phyloP scores from a whole-genome alignment of 2,797 vertebrate species.

The Gymnoscopelus braueri region DNA sequence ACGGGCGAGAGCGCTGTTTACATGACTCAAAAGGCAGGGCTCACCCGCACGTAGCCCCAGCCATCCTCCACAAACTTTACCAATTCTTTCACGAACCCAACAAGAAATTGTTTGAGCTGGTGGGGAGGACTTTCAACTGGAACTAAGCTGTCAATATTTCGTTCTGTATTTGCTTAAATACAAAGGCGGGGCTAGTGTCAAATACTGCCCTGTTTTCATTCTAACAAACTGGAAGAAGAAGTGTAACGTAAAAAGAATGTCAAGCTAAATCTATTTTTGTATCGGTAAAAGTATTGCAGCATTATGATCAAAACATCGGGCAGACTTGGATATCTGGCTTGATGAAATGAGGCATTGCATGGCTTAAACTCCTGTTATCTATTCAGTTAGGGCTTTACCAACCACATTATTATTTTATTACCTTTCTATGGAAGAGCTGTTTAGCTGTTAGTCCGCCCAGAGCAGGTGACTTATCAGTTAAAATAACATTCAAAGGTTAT shows the following conservation, averaged over 20 bases:
- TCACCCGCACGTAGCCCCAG: slow-evolving; percentile 87
- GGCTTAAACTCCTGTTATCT: slow-evolving; percentile 21
- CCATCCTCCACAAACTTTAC: slow-evolving; percentile 88
- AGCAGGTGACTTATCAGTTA: slow-evolving; percentile 20
- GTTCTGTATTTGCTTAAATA: slow-evolving; percentile 6
- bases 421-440: slow-evolving; percentile 24
- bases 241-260: slow-evolving; percentile 72
- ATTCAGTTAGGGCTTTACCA: slow-evolving; percentile 5
- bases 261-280: slow-evolving; percentile 94
- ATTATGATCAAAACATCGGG: slow-evolving; percentile 47
- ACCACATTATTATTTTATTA: slow-evolving; percentile 24
- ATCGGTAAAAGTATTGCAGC: slow-evolving; percentile 66
- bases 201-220: slow-evolving; percentile 47
- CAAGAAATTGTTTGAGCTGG: slow-evolving; percentile 92
- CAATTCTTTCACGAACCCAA: slow-evolving; percentile 94
- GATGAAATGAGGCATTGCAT: slow-evolving; percentile 25
- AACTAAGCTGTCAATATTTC: slow-evolving; percentile 69
- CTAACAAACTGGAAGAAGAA: slow-evolving; percentile 51
- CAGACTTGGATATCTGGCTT: slow-evolving; percentile 30
- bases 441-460: slow-evolving; percentile 17
- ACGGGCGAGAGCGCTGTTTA: slow-evolving; percentile 91
- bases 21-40: slow-evolving; percentile 94
- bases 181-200: slow-evolving; percentile 25
- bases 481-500: slow-evolving; percentile 43
- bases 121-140: slow-evolving; percentile 95